phyloP scores from a whole-genome alignment of 2,888 invertebrate genomes.

The Cyclophora punctaria region DNA sequence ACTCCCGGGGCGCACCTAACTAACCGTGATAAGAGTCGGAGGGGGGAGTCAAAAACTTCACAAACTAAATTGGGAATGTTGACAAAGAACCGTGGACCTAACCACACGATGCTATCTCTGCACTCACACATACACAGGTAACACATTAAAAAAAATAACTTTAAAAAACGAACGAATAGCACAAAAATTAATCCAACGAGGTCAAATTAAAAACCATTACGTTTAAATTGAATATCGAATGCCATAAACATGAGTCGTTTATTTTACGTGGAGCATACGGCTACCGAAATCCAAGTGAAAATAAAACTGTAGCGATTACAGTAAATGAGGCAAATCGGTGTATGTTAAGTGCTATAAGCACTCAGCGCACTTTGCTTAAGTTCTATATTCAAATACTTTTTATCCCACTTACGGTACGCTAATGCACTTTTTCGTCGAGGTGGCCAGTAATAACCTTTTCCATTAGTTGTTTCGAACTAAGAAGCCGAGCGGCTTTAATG shows the following conservation, averaged over 20 bases:
- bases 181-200: conserved; percentile 17
- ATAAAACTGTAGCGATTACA: conserved; percentile 54
- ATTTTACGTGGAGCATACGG: conserved; percentile 27
- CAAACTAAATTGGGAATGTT: conserved; percentile 45
- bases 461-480: conserved; percentile 60
- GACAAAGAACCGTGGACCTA: conserved; percentile 28
- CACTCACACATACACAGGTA: conserved; percentile 18
- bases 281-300: conserved; percentile 34
- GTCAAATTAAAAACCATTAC: conserved; percentile 34
- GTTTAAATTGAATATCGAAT: conserved; percentile 35
- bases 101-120: conserved; percentile 1
- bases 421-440: conserved; percentile 69
- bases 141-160: conserved; percentile 4
- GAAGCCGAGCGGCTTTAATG: conserved; percentile 36
- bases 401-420: conserved; percentile 63
- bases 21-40: conserved; percentile 62
- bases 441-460: conserved; percentile 59
- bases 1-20: conserved; percentile 51
- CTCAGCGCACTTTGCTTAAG: conserved; percentile 63
- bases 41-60: conserved; percentile 47
- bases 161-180: conserved; percentile 21
- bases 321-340: conserved; percentile 59
- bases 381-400: conserved; percentile 70
- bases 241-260: conserved; percentile 32
- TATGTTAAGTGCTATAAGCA: conserved; percentile 61